Evolutionary conservation across 2,113 vertebrate species (phyloP).

Genomic region (Shinisaurus crocodilurus): DNA sequence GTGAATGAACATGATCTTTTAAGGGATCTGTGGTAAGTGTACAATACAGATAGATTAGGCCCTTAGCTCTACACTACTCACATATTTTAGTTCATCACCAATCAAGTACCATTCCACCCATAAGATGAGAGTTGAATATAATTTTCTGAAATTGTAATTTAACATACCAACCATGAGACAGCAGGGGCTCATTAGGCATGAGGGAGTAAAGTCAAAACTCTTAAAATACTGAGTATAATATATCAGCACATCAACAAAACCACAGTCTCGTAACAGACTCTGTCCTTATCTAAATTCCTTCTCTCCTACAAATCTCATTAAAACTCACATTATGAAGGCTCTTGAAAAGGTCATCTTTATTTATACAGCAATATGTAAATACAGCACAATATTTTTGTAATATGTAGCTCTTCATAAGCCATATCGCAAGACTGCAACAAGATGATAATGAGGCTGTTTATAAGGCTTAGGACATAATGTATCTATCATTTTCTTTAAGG

Average conservation of each 20-base stretch:
- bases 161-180: background rate
- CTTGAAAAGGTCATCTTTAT: constrained; percentile 20
- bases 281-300: constrained; percentile 10
- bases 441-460: constrained; percentile 13
- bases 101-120: background rate
- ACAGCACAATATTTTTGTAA: constrained; percentile 9
- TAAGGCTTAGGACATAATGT: background rate
- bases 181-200: background rate
- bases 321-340: background rate
- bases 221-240: background rate
- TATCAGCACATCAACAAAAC: constrained; percentile 2
- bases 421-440: background rate
- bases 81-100: background rate
- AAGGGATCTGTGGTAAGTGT: background rate
- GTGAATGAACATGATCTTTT: background rate
- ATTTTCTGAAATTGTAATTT: background rate
- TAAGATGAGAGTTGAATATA: background rate
- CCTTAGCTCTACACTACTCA: background rate
- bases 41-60: background rate
- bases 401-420: constrained; percentile 3
- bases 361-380: constrained; percentile 23
- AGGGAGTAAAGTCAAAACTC: background rate
- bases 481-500: constrained; percentile 4
- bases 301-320: constrained; percentile 21
- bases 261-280: background rate